Conservation (phyloP, 2,888 invertebrate genomes). For the Leptinotarsa juncta region DNA sequence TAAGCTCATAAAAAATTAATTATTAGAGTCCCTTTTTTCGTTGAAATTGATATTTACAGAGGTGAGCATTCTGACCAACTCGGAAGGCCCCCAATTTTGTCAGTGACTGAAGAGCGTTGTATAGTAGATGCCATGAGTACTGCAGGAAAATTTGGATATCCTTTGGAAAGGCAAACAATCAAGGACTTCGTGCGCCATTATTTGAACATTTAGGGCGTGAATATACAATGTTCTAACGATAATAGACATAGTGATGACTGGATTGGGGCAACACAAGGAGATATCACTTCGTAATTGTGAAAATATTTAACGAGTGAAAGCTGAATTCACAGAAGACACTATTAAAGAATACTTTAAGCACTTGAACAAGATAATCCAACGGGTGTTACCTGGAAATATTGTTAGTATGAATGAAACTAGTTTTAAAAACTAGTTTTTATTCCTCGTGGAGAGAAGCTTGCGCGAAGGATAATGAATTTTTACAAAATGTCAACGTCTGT, state of each 20-base stretch:
- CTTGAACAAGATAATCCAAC: conserved; percentile 29
- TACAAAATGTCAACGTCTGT: no score
- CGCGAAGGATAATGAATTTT: no score
- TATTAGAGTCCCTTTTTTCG: no score
- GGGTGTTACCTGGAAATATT: conserved; percentile 23
- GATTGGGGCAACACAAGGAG: conserved; percentile 26
- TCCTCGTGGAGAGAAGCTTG: no score
- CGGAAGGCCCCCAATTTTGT: no score
- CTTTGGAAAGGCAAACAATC: no score
- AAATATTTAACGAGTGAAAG: conserved; percentile 26
- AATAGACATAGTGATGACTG: conserved; percentile 36
- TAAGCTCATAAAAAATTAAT: no score
- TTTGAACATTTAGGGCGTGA: conserved; percentile 25
- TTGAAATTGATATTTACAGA: no score
- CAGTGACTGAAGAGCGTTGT: no score
- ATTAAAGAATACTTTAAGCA: conserved; percentile 27
- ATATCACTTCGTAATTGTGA: conserved; percentile 29
- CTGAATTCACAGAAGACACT: conserved; percentile 22
- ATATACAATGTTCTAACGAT: conserved; percentile 30
- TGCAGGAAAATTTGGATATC: no score
- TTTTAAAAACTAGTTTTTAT: conserved; percentile 25
- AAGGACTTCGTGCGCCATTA: not conserved
- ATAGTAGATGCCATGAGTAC: no score
- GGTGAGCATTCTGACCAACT: no score
- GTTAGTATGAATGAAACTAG: conserved; percentile 22